phyloP scores from a whole-genome alignment of 2,797 vertebrate genomes.

The Alexandromys oeconomus region DNA sequence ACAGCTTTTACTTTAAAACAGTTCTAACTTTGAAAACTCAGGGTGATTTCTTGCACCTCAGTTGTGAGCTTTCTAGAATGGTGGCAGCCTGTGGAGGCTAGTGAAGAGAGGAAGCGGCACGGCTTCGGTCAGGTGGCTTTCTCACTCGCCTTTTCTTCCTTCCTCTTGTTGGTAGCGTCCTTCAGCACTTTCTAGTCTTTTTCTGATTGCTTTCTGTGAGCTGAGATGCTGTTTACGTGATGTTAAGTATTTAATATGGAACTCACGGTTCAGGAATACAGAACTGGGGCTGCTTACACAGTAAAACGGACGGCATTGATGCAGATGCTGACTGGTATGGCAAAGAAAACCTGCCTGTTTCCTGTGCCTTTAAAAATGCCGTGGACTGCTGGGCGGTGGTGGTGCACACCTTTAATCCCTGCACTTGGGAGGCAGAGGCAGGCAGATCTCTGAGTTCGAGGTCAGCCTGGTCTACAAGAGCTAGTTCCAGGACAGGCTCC shows the following conservation, averaged over 20 bases:
- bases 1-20: slow-evolving; percentile 49
- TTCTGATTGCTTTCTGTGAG: slow-evolving; percentile 7
- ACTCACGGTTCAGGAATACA: not conserved
- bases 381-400: too few relatives aligned
- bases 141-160: not conserved
- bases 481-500: too few relatives aligned
- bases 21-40: not conserved
- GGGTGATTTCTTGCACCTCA: not conserved
- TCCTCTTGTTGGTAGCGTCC: slow-evolving; percentile 41
- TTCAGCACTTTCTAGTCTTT: not conserved
- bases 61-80: not conserved
- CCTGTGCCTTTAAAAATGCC: slow-evolving; percentile 9
- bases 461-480: too few relatives aligned
- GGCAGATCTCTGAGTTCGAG: too few relatives aligned
- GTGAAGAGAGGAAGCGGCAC: not conserved
- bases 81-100: not conserved
- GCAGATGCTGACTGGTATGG: not conserved
- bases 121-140: not conserved
- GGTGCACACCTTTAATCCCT: too few relatives aligned
- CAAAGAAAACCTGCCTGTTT: not conserved
- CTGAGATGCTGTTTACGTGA: not conserved
- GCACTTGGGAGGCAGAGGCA: too few relatives aligned
- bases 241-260: not conserved
- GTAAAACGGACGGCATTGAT: slow-evolving; percentile 13
- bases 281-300: not conserved